Evolutionary conservation across 2,797 vertebrate genomes (phyloP).

Genomic region (Chloroceryle inda): DNA sequence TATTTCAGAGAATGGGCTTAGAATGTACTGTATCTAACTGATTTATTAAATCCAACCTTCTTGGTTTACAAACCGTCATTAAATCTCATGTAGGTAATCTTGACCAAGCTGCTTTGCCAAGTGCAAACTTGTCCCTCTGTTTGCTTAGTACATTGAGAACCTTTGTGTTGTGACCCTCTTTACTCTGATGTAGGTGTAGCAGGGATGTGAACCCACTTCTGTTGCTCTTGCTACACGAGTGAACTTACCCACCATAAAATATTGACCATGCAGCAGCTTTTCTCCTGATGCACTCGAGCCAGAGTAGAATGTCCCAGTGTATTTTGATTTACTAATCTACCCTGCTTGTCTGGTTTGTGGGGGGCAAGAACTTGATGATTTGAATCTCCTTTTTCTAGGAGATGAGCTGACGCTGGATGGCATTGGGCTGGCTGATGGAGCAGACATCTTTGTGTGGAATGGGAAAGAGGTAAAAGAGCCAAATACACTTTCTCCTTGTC

Average conservation of each 20-base stretch:
- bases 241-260: neutral
- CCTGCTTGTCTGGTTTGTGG: neutral
- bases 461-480: constrained; percentile 88
- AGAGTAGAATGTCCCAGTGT: neutral
- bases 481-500: neutral
- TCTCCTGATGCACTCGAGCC: neutral
- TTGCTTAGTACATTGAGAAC: too few relatives aligned
- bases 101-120: too few relatives aligned
- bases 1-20: too few relatives aligned
- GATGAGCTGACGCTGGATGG: constrained; percentile 84
- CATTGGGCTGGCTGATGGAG: constrained; percentile 84
- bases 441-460: constrained; percentile 94
- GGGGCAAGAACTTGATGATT: neutral
- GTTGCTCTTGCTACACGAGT: neutral
- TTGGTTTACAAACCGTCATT: too few relatives aligned
- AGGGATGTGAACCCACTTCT: neutral
- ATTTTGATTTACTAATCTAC: neutral
- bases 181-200: too few relatives aligned
- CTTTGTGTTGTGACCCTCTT: too few relatives aligned
- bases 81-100: too few relatives aligned
- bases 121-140: too few relatives aligned
- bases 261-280: neutral
- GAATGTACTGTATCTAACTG: too few relatives aligned
- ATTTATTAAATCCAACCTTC: too few relatives aligned
- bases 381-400: constrained; percentile 78